phyloP scores from a whole-genome alignment of 2,113 vertebrate species.

The Cyprinodon tularosa region DNA sequence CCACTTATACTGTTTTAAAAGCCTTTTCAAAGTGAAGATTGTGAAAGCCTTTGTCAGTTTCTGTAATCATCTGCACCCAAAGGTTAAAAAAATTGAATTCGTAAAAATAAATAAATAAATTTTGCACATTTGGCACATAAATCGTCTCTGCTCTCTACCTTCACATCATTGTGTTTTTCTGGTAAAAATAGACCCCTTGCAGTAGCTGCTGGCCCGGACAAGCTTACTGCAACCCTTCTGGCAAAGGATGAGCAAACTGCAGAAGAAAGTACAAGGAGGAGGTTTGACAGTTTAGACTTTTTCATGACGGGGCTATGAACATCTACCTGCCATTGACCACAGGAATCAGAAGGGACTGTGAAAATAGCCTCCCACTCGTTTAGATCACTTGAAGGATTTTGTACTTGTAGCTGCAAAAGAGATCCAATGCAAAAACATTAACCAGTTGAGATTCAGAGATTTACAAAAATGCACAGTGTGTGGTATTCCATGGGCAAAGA shows the following conservation, averaged over 20 bases:
- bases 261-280: slow-evolving; percentile 37
- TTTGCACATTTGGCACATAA: slow-evolving; percentile 7
- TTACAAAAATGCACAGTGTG: not conserved
- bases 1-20: not conserved
- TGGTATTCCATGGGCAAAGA: not conserved
- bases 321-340: slow-evolving; percentile 53
- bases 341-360: slow-evolving; percentile 68
- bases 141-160: slow-evolving; percentile 22
- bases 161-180: slow-evolving; percentile 49
- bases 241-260: slow-evolving; percentile 27
- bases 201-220: slow-evolving; percentile 20
- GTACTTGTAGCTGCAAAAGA: slow-evolving; percentile 31
- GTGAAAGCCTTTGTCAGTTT: not conserved
- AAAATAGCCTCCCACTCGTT: slow-evolving; percentile 70
- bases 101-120: not conserved
- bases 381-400: slow-evolving; percentile 42
- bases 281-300: slow-evolving; percentile 38
- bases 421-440: slow-evolving; percentile 24
- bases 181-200: slow-evolving; percentile 50
- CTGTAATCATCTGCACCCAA: not conserved
- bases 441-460: slow-evolving; percentile 6
- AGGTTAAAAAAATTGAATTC: not conserved
- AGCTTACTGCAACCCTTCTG: slow-evolving; percentile 26
- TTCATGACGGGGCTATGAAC: slow-evolving; percentile 57
- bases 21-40: not conserved